Evolutionary conservation across 2,888 invertebrate species (phyloP).

Genomic region (Magallana nippona): DNA sequence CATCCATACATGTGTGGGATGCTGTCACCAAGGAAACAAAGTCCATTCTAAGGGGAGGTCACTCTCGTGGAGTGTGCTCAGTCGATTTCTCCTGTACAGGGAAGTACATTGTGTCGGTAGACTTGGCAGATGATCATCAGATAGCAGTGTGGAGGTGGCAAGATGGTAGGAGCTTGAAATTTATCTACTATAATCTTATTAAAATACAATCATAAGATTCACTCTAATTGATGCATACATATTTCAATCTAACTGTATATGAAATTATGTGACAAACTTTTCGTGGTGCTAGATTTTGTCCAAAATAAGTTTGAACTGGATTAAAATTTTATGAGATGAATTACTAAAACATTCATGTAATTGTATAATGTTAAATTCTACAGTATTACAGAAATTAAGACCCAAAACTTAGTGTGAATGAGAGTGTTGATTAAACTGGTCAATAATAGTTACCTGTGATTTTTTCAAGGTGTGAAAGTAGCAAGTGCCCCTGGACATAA

Average conservation of each 20-base stretch:
- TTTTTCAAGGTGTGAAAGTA: conserved; percentile 72
- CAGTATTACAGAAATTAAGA: too few species aligned
- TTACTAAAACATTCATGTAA: too few species aligned
- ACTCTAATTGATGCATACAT: too few species aligned
- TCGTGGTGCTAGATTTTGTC: too few species aligned
- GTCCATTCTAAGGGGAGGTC: conserved; percentile 75
- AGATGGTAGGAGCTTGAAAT: conserved; percentile 70
- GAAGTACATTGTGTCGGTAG: conserved; percentile 77
- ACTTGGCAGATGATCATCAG: conserved; percentile 76
- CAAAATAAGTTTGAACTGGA: too few species aligned
- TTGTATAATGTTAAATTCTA: too few species aligned
- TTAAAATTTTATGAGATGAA: too few species aligned
- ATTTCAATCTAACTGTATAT: too few species aligned
- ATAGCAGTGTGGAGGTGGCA: conserved; percentile 80
- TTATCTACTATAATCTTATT: too few species aligned
- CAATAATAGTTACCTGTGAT: not conserved
- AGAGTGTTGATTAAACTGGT: not conserved
- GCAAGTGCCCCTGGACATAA: conserved; percentile 72
- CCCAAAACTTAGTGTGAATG: too few species aligned
- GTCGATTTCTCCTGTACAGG: conserved; percentile 80
- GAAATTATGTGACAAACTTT: too few species aligned
- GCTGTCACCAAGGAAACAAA: conserved; percentile 76
- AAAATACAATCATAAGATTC: too few species aligned
- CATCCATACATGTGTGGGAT: conserved; percentile 78
- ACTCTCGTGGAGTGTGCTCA: conserved; percentile 77